Conservation (phyloP, 2,797 vertebrate genomes). For the Lateolabrax maculatus region DNA sequence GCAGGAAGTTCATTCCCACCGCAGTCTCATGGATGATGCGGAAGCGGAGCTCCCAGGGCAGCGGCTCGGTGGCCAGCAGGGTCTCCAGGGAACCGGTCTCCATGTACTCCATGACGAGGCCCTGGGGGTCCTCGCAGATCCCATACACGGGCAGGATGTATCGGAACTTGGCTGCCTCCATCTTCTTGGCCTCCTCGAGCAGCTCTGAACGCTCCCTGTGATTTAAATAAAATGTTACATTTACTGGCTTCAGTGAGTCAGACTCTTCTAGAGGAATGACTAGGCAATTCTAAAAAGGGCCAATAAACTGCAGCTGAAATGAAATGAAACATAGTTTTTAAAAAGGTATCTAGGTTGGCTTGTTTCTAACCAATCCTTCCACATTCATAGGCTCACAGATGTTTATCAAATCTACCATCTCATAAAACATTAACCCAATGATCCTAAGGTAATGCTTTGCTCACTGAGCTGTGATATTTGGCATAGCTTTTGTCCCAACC, state of each 20-base stretch:
- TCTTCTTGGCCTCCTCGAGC: conserved; percentile 97
- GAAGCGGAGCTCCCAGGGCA: conserved; percentile 97
- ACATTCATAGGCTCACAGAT: conserved; percentile 1
- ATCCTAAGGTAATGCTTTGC: conserved; percentile 17
- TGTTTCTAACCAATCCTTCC: not conserved
- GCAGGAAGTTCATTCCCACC: conserved; percentile 99
- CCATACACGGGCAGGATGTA: conserved; percentile 97
- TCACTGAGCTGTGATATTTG: conserved; percentile 25
- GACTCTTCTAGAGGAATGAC: not conserved
- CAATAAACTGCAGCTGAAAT: not conserved
- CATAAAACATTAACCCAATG: conserved; percentile 48
- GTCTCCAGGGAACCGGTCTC: conserved; percentile 97
- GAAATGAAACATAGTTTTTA: not conserved
- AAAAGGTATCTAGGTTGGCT: not conserved
- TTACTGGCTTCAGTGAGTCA: not conserved
- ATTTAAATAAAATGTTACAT: not conserved
- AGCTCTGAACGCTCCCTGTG: conserved; percentile 93
- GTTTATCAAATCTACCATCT: not conserved
- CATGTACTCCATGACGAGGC: conserved; percentile 99
- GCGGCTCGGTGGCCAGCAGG: conserved; percentile 91
- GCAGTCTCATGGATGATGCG: conserved; percentile 97
- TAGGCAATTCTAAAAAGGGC: not conserved
- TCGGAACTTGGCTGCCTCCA: conserved; percentile 98
- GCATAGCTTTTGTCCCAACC: conserved; percentile 13
- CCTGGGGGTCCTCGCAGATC: conserved; percentile 94